A percentile compares a stretch with the other conserved stretches of the same genome.
Evolutionary conservation across 2,113 vertebrate genomes (phyloP).

Genomic region (Sturnus vulgaris): DNA sequence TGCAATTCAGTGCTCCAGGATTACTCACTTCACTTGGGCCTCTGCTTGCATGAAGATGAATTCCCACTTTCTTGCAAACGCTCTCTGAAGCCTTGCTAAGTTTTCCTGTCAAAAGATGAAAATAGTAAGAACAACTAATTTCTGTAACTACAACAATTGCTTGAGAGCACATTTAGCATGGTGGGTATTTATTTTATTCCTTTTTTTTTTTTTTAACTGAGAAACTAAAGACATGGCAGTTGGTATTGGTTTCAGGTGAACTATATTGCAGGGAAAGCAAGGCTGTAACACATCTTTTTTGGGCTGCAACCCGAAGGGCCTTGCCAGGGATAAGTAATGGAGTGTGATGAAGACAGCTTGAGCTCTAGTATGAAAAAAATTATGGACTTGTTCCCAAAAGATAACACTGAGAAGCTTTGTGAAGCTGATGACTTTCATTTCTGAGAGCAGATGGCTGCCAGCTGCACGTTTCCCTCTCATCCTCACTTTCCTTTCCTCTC

Average conservation of each 20-base stretch:
- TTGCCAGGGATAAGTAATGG: background rate
- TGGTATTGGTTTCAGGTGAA: background rate
- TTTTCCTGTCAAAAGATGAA: conserved; percentile 84
- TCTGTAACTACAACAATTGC: background rate
- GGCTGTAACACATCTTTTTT: background rate
- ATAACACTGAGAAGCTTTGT: conserved; percentile 6
- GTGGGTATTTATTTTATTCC: background rate
- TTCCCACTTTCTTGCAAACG: conserved; percentile 96
- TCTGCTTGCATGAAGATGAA: conserved; percentile 99
- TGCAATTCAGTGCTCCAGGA: background rate
- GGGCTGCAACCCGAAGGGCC: background rate
- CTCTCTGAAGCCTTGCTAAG: conserved; percentile 91
- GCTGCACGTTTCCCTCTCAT: background rate
- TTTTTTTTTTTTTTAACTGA: background rate
- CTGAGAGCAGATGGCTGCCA: conserved; percentile 34
- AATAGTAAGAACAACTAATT: conserved; percentile 31
- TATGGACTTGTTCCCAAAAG: conserved; percentile 11
- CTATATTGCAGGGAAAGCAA: background rate
- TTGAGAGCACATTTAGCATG: background rate
- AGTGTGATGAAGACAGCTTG: conserved; percentile 11
- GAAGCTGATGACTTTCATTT: background rate
- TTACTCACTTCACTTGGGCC: conserved; percentile 95
- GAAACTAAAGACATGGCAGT: background rate
- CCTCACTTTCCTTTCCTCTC: background rate
- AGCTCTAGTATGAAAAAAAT: background rate